Evolutionary conservation across 2,797 vertebrate genomes (phyloP).

Genomic region (Craterocephalus amniculus): DNA sequence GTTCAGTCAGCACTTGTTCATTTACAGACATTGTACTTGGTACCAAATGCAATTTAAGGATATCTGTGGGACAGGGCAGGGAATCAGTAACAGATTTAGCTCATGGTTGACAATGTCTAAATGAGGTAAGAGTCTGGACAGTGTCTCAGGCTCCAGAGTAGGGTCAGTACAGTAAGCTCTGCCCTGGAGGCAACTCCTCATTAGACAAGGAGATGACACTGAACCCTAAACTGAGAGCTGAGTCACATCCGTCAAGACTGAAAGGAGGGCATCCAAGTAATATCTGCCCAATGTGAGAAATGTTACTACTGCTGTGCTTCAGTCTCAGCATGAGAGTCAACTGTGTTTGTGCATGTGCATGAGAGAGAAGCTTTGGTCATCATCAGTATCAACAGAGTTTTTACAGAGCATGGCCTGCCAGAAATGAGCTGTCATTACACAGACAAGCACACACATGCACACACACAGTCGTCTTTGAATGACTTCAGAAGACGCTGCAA

Average conservation of each 20-base stretch:
- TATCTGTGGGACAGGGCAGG: neutral
- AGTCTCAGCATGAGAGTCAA: constrained; percentile 8
- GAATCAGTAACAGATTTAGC: constrained; percentile 19
- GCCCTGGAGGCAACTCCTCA: constrained; percentile 4
- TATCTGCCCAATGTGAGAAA: constrained; percentile 40
- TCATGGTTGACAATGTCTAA: constrained; percentile 17
- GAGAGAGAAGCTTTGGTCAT: constrained; percentile 26
- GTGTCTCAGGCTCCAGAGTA: constrained; percentile 21
- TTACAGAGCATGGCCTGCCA: constrained; percentile 39
- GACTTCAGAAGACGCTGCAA: neutral
- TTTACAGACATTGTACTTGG: neutral
- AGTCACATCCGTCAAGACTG: constrained; percentile 14
- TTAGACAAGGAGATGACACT: constrained; percentile 10
- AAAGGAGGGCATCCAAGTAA: constrained; percentile 7
- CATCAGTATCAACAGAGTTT: constrained; percentile 51
- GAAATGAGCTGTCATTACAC: constrained; percentile 7
- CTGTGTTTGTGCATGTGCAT: constrained; percentile 5
- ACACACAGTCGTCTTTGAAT: neutral
- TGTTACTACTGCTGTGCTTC: constrained; percentile 3
- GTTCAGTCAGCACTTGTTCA: neutral
- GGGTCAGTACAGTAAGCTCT: constrained; percentile 2
- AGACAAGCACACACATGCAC: neutral
- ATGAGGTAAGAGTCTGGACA: constrained; percentile 25
- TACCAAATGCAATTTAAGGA: constrained; percentile 5
- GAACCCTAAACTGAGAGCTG: constrained; percentile 9